A percentile compares a stretch with the other conserved stretches of the same genome.
Conservation (phyloP, 1,140 invertebrate species). For the Trichomalopsis sarcophagae region DNA sequence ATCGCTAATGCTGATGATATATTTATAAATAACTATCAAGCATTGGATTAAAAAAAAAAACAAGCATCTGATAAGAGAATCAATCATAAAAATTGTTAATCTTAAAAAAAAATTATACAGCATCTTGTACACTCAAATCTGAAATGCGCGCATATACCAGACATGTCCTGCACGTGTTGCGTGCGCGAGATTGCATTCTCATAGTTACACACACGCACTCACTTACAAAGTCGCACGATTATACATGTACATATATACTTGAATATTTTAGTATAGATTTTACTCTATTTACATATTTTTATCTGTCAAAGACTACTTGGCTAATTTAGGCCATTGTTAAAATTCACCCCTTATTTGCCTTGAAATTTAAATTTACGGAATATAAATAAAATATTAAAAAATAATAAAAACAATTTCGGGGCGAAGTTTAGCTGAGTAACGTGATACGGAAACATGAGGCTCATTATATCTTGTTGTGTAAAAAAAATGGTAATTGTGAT, state of each 20-base stretch:
- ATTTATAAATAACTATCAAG: slow-evolving; percentile 48
- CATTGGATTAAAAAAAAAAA: slow-evolving; percentile 70
- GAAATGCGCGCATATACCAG: background rate
- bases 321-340: slow-evolving; percentile 75
- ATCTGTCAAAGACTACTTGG: slow-evolving; percentile 74
- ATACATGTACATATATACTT: slow-evolving; percentile 66
- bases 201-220: background rate
- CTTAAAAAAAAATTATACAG: background rate
- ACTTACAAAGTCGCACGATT: background rate
- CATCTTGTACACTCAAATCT: slow-evolving; percentile 60
- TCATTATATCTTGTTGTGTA: slow-evolving; percentile 73
- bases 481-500: slow-evolving; percentile 75
- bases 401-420: slow-evolving; percentile 56
- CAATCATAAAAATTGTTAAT: background rate
- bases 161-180: background rate
- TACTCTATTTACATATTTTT: slow-evolving; percentile 77
- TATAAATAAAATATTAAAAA: slow-evolving; percentile 64
- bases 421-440: slow-evolving; percentile 57
- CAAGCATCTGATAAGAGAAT: background rate
- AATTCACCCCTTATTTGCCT: slow-evolving; percentile 76
- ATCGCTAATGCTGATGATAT: background rate
- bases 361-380: slow-evolving; percentile 75
- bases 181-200: background rate
- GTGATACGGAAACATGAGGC: slow-evolving; percentile 59
- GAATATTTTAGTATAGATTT: slow-evolving; percentile 77